Evolutionary conservation across 2,113 vertebrate genomes (phyloP).

Genomic region (Talpa occidentalis): DNA sequence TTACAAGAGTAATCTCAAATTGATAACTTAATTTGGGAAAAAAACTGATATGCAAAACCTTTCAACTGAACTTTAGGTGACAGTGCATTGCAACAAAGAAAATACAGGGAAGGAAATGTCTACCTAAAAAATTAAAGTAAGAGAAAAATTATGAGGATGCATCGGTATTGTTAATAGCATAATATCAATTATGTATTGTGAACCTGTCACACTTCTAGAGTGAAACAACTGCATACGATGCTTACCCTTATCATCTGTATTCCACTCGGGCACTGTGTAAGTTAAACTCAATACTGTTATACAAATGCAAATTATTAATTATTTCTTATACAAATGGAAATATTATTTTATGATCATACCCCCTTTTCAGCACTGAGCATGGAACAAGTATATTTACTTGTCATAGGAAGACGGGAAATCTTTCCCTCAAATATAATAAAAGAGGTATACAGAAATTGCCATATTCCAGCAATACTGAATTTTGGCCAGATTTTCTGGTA

Average conservation of each 20-base stretch:
- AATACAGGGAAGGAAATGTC: constrained; percentile 26
- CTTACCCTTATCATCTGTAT: not conserved
- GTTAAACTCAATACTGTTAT: constrained; percentile 9
- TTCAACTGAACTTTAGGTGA: not conserved
- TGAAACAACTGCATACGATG: not conserved
- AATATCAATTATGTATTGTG: not conserved
- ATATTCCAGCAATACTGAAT: not conserved
- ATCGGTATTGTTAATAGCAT: constrained; percentile 4
- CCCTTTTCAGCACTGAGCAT: not conserved
- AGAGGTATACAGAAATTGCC: not conserved
- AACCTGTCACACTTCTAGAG: not conserved
- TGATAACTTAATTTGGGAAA: not conserved
- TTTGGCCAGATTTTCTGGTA: not conserved
- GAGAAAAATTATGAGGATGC: not conserved
- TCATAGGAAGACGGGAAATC: constrained; percentile 14
- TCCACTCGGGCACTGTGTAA: constrained; percentile 21
- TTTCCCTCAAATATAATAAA: not conserved
- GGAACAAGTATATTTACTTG: constrained; percentile 2
- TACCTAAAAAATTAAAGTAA: constrained; percentile 23
- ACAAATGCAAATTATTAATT: constrained; percentile 16
- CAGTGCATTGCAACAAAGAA: not conserved
- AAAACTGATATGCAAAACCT: constrained; percentile 19
- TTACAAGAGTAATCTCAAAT: constrained; percentile 46
- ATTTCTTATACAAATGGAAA: constrained; percentile 49
- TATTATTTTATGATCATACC: not conserved